Percentiles rank a stretch among this genome's conserved stretches.
Conservation (phyloP, 2,888 invertebrate genomes). For the Erannis defoliaria region DNA sequence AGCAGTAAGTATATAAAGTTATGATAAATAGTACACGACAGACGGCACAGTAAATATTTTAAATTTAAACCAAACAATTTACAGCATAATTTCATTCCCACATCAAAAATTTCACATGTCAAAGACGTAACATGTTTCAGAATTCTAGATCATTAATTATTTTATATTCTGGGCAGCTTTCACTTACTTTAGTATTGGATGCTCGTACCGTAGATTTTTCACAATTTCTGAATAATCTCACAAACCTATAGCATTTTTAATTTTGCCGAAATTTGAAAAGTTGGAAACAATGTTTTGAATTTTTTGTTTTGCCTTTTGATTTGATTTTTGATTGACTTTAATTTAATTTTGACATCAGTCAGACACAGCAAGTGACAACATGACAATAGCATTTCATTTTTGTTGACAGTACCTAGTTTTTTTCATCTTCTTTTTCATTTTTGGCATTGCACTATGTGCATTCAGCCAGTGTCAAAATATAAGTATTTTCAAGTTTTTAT, state of each 20-base stretch:
- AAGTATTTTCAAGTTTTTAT: too few species aligned
- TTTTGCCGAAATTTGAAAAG: constrained; percentile 2
- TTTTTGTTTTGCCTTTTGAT: background rate
- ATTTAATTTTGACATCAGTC: too few species aligned
- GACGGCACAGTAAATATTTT: background rate
- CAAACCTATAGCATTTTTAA: background rate
- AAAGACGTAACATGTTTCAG: background rate
- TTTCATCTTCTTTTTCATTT: too few species aligned
- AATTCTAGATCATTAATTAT: background rate
- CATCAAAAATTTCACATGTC: background rate
- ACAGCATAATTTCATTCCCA: background rate
- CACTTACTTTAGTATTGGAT: background rate
- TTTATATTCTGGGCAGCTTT: background rate
- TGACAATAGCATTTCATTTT: too few species aligned
- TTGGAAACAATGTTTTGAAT: constrained; percentile 10
- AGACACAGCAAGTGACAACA: too few species aligned
- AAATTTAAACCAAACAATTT: background rate
- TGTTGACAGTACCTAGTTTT: too few species aligned
- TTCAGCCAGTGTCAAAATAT: too few species aligned
- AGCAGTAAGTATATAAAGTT: background rate
- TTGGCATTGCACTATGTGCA: too few species aligned
- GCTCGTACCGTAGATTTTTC: constrained; percentile 1
- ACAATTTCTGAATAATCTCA: background rate
- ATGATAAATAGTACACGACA: background rate
- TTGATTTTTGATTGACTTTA: too few species aligned